Conservation (phyloP, 2,888 invertebrate species). For the Pristionchus mayeri region DNA sequence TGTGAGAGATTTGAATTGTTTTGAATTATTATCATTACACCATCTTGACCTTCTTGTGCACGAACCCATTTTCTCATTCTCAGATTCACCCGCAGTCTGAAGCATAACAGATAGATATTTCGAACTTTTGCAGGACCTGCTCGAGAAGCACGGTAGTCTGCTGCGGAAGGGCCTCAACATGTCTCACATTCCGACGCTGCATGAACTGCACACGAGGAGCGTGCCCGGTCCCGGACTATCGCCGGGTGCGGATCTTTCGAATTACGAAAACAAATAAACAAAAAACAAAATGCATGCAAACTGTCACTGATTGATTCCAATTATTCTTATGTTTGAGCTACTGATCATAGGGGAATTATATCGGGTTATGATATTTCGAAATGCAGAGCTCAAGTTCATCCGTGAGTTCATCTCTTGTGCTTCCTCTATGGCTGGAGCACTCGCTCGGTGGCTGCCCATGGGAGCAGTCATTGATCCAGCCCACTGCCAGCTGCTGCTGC, state of each 20-base stretch:
- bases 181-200: constrained; percentile 88
- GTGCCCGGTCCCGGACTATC: constrained; percentile 57
- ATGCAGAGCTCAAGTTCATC: constrained; percentile 79
- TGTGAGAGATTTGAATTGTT: too few species aligned
- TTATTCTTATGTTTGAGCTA: too few species aligned
- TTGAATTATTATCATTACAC: too few species aligned
- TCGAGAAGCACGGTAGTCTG: constrained; percentile 79
- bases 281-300: too few species aligned
- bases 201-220: constrained; percentile 82
- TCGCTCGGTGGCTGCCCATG: constrained; percentile 88
- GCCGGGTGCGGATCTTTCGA: not conserved
- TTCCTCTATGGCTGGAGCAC: constrained; percentile 89
- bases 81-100: too few species aligned
- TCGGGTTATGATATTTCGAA: too few species aligned
- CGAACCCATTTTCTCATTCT: too few species aligned
- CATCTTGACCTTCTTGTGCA: too few species aligned
- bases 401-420: constrained; percentile 85
- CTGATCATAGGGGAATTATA: not conserved
- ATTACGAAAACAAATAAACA: not conserved
- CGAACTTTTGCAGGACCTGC: too few species aligned
- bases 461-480: constrained; percentile 62
- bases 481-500: constrained; percentile 82
- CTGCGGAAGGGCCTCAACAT: constrained; percentile 88
- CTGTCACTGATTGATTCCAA: too few species aligned
- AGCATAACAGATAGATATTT: too few species aligned